Evolutionary conservation across 2,888 invertebrate genomes (phyloP), one percentile per base, ranked within the genome.

Genomic region (Pammene aurita): DNA sequence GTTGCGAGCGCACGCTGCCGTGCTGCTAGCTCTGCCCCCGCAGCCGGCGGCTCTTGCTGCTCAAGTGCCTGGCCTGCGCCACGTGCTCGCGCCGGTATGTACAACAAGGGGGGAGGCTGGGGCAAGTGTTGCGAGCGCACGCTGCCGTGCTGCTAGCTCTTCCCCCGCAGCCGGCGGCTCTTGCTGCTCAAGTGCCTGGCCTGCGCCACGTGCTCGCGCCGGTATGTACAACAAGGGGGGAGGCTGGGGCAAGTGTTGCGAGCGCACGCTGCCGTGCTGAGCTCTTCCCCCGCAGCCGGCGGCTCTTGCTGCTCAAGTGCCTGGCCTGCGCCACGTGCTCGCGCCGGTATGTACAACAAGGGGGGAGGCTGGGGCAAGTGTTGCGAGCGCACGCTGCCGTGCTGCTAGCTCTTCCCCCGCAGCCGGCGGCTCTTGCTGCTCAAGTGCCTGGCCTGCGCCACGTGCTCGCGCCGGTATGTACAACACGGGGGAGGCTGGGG

Each of bases 401-500:
- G 35, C 62, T 76, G 7, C n/a, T n/a, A n/a, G n/a, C n/a, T n/a
- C n/a, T n/a, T n/a, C n/a, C n/a, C n/a, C n/a, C n/a, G n/a, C n/a
- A n/a, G n/a, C n/a, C n/a, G n/a, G n/a, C n/a, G n/a, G n/a, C n/a
- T n/a, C n/a, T n/a, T n/a, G n/a, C n/a, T n/a, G n/a, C n/a, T n/a
- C n/a, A n/a, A n/a, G n/a, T n/a, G n/a, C n/a, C n/a, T n/a, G n/a
- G n/a, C n/a, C n/a, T n/a, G n/a, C n/a, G n/a, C n/a, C n/a, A n/a
- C n/a, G n/a, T n/a, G n/a, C n/a, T n/a, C n/a, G n/a, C n/a, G n/a
- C n/a, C n/a, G n/a, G n/a, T n/a, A n/a, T n/a, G n/a, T n/a, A n/a
- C n/a, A n/a, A n/a, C n/a, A n/a, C n/a, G n/a, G 99, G 99, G 99
- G 99, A 84, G 99, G 99, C 0, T 99, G 99, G 90, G 94, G 99